Evolutionary conservation across 2,113 vertebrate genomes (phyloP).

Genomic region (Pteronura brasiliensis): DNA sequence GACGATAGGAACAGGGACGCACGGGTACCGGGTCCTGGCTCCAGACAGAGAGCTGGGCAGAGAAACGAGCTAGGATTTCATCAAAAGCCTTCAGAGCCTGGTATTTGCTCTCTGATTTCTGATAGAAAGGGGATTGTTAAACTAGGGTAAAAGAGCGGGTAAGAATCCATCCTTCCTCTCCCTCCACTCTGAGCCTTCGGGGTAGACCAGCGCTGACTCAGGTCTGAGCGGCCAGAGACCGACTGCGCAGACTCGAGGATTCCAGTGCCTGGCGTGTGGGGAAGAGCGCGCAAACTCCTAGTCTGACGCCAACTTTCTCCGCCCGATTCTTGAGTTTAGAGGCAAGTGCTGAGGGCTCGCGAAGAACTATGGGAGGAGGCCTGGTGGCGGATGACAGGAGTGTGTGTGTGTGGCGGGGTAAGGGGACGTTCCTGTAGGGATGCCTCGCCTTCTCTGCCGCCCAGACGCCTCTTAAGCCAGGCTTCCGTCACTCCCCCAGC

Average conservation of each 20-base stretch:
- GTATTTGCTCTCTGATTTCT: background rate
- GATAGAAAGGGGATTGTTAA: background rate
- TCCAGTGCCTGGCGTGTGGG: rapidly evolving
- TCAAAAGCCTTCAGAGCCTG: background rate
- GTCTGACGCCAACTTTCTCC: background rate
- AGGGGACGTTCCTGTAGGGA: background rate
- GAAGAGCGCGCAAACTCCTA: background rate
- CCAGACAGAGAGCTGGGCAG: background rate
- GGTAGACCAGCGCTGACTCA: background rate
- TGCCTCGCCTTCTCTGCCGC: background rate
- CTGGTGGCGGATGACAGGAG: background rate
- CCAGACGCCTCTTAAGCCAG: background rate
- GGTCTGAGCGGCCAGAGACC: background rate
- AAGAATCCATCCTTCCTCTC: background rate
- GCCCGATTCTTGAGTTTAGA: background rate
- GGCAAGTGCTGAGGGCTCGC: background rate
- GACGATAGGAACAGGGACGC: background rate
- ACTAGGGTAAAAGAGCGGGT: background rate
- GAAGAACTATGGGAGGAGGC: background rate
- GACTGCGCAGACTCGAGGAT: background rate
- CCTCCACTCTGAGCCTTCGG: background rate
- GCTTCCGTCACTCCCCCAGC: background rate
- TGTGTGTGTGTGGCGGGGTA: background rate
- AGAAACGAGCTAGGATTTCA: background rate
- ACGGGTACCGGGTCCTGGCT: background rate